A percentile compares a stretch with the other conserved stretches of the same genome.
These are phyloP conservation scores for Otus sunia DNA, from an alignment of 2,113 vertebrate species.

Conservation along the genomic window DNA sequence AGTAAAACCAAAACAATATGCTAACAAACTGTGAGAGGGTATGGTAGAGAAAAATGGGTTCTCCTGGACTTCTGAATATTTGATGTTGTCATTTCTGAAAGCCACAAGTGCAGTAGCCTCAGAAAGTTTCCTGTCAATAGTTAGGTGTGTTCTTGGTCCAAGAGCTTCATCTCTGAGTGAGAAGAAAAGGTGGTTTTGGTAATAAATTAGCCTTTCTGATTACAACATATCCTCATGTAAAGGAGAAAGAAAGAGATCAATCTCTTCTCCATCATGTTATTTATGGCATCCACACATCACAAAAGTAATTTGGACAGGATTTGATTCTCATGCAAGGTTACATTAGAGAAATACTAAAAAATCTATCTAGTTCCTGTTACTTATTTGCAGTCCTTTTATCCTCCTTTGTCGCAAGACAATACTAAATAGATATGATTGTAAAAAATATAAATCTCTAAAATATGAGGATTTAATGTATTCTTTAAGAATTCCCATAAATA, in stretches of 20 bases:
- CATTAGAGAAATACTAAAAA: slow-evolving; percentile 20
- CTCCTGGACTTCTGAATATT: neutral
- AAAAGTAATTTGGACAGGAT: slow-evolving; percentile 15
- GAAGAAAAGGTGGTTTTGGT: neutral
- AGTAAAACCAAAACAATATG: slow-evolving; percentile 14
- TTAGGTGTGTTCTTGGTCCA: neutral
- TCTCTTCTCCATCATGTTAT: neutral
- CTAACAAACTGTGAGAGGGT: neutral
- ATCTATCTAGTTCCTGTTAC: neutral
- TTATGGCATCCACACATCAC: neutral
- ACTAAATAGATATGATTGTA: neutral
- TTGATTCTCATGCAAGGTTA: neutral
- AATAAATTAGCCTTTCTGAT: neutral
- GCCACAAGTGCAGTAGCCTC: neutral
- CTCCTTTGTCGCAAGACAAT: neutral
- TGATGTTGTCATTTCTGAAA: neutral
- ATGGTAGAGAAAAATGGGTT: neutral
- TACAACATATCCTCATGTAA: neutral
- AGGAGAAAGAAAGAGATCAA: neutral
- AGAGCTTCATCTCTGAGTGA: neutral
- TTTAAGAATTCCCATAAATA: neutral
- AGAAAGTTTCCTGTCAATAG: neutral
- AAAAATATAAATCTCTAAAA: slow-evolving; percentile 8
- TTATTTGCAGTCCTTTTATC: slow-evolving; percentile 19
- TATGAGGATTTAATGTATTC: neutral